Percentiles rank a stretch among this genome's conserved stretches.
Evolutionary conservation across 1,140 invertebrate species (phyloP).

Genomic region (Microplitis demolitor): DNA sequence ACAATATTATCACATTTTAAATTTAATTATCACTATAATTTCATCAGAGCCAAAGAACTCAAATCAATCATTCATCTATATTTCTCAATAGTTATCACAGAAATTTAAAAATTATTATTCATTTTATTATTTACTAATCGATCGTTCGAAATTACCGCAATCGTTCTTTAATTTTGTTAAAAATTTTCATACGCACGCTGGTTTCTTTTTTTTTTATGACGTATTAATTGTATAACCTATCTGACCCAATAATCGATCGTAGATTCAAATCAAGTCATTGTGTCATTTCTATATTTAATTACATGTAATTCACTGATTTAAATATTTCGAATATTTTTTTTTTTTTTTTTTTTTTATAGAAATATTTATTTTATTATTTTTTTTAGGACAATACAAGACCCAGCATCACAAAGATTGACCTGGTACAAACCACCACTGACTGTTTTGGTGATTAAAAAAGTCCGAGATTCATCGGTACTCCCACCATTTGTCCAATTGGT

Average conservation of each 20-base stretch:
- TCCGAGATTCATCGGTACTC: conserved; percentile 86
- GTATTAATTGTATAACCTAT: neutral
- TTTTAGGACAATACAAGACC: conserved; percentile 94
- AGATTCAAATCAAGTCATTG: neutral
- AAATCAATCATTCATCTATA: no score
- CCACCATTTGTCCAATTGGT: conserved; percentile 92
- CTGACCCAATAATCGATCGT: neutral
- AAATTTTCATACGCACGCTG: no score
- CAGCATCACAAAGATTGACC: conserved; percentile 90
- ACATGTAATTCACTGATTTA: neutral
- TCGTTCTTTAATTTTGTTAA: no score
- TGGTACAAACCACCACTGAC: conserved; percentile 96
- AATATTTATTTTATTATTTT: conserved; percentile 18
- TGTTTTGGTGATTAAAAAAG: conserved; percentile 95
- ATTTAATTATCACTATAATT: no score
- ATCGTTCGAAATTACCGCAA: no score
- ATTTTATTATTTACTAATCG: no score
- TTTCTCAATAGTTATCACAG: no score
- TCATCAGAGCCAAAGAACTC: no score
- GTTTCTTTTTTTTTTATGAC: no score
- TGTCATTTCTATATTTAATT: neutral
- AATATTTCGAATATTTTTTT: neutral
- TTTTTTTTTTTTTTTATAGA: neutral
- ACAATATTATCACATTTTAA: no score
- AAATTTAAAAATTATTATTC: no score